Base-by-base conservation (phyloP, 1,140 invertebrate genomes). In the Heliconius hermathena region DNA sequence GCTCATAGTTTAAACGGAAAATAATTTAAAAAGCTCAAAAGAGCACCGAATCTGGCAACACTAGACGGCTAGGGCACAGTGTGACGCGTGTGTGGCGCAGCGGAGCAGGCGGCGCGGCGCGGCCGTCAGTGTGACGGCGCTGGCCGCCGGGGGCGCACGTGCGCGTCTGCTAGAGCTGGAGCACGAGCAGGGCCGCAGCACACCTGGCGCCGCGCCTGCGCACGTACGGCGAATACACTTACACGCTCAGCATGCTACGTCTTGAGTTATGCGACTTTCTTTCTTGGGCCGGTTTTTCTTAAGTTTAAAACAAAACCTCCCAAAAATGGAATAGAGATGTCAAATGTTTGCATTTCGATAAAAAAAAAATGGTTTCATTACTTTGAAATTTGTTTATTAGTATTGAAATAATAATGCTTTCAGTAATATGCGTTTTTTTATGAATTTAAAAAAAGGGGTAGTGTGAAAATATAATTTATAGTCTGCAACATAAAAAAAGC, bases 111-210 rank as follows among this genome's bases (percentile, higher is more conserved):
- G 82, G 77, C 71, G 83, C 54, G 80, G 78, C 72, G 78, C 38
- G 76, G 77, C 57, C 74, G 33, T 41, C 60, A 66, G 60, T 66
- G 60, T 66, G 60, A 66, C 60, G 60, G 60, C 60, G 60, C 26
- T 66, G 26, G 80, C 73, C 66, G 76, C 71, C 22, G 71, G 79
- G 49, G 82, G 81, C 72, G 83, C 83, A 83, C 87, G 90, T 75
- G 90, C 90, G 74, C 88, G 90, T 11, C 91, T 94, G 82, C 89
- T 95, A 83, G 92, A 93, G 76, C 85, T 87, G 72, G 94, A 94
- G 91, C 89, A 88, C 81, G 93, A 93, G 85, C 87, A 89, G 86
- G 94, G 93, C 79, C 91, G 93, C 87, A 94, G 93, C 87, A 94
- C 94, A 85, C 94, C 94, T 76, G 93, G 92, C 84, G 91, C 90